Evolutionary conservation across 1,140 invertebrate species (phyloP).

Genomic region (Lycorma delicatula): DNA sequence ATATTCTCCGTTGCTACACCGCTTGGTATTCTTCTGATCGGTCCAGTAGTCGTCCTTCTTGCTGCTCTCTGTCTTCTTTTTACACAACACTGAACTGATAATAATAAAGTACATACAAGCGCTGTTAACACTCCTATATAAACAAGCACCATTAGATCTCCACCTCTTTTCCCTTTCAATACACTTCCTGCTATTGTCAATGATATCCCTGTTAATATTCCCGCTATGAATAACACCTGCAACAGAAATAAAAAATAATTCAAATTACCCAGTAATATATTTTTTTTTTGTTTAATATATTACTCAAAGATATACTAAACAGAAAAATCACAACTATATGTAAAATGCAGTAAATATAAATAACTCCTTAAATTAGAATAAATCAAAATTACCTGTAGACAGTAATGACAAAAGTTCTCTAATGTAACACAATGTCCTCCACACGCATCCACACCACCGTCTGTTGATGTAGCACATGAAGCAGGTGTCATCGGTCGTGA

Average conservation of each 20-base stretch:
- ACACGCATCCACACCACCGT: conserved; percentile 46
- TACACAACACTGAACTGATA: conserved; percentile 52
- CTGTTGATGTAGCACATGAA: not conserved
- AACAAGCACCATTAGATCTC: conserved; percentile 50
- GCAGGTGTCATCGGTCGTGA: conserved; percentile 2
- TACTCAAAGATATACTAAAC: too few species aligned
- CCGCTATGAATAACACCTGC: conserved; percentile 51
- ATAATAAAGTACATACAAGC: conserved; percentile 47
- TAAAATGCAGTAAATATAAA: too few species aligned
- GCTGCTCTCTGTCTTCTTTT: conserved; percentile 39
- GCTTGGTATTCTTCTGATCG: too few species aligned
- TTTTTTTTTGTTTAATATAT: too few species aligned
- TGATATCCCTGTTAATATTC: conserved; percentile 50
- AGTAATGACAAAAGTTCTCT: conserved; percentile 57
- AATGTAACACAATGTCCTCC: conserved; percentile 53
- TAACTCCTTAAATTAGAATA: conserved; percentile 42
- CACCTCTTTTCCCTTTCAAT: conserved; percentile 42
- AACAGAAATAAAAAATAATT: conserved; percentile 28
- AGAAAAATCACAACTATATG: too few species aligned
- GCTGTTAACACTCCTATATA: conserved; percentile 50
- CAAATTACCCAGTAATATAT: too few species aligned
- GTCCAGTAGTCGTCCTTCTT: too few species aligned
- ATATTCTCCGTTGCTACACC: too few species aligned
- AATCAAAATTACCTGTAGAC: conserved; percentile 43
- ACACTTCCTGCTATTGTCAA: conserved; percentile 50